Evolutionary conservation across 2,113 vertebrate species (phyloP), one percentile per base, ranked within the genome.

Genomic region (Psittacara wagleri): DNA sequence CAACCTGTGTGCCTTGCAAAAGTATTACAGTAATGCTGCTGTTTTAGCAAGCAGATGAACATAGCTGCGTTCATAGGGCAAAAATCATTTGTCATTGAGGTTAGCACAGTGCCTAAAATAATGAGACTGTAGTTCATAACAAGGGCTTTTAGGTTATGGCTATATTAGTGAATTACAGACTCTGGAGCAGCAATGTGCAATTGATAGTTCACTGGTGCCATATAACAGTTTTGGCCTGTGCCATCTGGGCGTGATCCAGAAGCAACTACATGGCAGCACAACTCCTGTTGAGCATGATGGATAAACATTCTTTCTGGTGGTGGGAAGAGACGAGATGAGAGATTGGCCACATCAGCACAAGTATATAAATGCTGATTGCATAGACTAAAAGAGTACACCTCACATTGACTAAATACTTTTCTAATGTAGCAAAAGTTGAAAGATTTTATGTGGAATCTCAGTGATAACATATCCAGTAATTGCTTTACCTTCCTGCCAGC

Each of bases 21-120:
- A 55, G 31, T 24, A 2, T 48, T 19, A 4, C 25, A 18, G 51
- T 12, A 48, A 33, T 1, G 2, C n/a, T 14, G 5, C 70, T 1
- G 0, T 41, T 43, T n/a, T 4, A 67, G 59, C 33, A 19, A 44
- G 62, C 23, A 15, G 22, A 18, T 28, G 48, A 35, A 35, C 22
- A 52, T 35, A 33, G 22, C 57, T 82, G 31, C 0, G 0, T 28
- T 61, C 59, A 29, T 14, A 78, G 41, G 31, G 72, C 77, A 86
- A 41, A 83, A 86, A 29, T 16, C 23, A 6, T 24, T 49, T 39
- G 24, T 29, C 54, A 33, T 43, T 82, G 44, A 37, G 44, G 39
- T 54, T 66, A 28, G 17, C 43, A 13, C 25, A 54, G 35, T 19
- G 43, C 35, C 46, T 63, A 19, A 62, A 87, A 25, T n/a, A 63